Percentiles rank a stretch among this genome's conserved stretches.
Evolutionary conservation across 2,888 invertebrate species (phyloP).

Genomic region (Morpho deidamia): DNA sequence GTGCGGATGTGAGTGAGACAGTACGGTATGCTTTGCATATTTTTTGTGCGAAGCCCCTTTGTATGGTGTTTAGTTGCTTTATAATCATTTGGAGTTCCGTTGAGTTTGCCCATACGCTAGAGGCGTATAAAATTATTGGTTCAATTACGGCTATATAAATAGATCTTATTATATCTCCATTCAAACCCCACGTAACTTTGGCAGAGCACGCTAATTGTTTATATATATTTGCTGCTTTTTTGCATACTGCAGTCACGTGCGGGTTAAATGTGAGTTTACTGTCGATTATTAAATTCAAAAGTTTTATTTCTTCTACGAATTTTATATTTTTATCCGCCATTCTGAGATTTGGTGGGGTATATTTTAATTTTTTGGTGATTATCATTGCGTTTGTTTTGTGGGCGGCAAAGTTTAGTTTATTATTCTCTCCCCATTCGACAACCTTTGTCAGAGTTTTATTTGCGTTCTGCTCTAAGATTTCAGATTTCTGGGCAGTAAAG

Average conservation of each 20-base stretch:
- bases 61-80: constrained; percentile 3
- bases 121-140: constrained; percentile 18
- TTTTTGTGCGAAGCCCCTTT: constrained; percentile 14
- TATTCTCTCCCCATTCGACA: too few species aligned
- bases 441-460: too few species aligned
- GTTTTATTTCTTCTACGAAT: too few species aligned
- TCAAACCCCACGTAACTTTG: constrained; percentile 12
- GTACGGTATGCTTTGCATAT: constrained; percentile 21
- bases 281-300: constrained; percentile 7
- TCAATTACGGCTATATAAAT: constrained; percentile 17
- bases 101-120: constrained; percentile 12
- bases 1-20: constrained; percentile 20
- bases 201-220: constrained; percentile 8
- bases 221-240: constrained; percentile 12
- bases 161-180: constrained; percentile 9
- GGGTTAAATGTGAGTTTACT: constrained; percentile 4
- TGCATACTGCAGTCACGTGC: constrained; percentile 1
- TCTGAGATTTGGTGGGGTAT: too few species aligned
- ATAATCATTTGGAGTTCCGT: background rate
- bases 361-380: too few species aligned
- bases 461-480: too few species aligned
- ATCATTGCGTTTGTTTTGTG: too few species aligned
- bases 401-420: too few species aligned
- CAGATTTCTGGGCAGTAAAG: too few species aligned
- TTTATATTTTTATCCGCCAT: too few species aligned